phyloP scores from a whole-genome alignment of 2,797 vertebrate genomes.

The Eidolon dupreanum region DNA sequence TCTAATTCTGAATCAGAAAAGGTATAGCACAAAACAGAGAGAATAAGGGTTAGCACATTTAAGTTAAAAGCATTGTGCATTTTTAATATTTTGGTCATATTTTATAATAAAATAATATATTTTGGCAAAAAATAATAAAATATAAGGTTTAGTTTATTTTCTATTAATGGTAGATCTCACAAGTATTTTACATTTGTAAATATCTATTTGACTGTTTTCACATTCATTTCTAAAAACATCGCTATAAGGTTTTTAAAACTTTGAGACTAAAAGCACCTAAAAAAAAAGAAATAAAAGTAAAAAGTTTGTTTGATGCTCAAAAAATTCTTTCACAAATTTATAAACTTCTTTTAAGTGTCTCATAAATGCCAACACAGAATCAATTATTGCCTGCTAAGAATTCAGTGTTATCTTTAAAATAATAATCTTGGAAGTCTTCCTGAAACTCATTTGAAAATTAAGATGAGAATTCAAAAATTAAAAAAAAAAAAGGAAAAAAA shows the following conservation, averaged over 20 bases:
- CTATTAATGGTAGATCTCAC: conserved; percentile 65
- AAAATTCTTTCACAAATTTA: conserved; percentile 80
- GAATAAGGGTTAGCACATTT: conserved; percentile 76
- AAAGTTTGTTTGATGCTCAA: conserved; percentile 69
- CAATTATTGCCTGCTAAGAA: conserved; percentile 67
- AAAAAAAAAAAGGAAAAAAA: conserved; percentile 60
- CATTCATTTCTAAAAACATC: conserved; percentile 78
- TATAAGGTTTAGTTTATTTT: conserved; percentile 70
- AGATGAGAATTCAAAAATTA: conserved; percentile 70
- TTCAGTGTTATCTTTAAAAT: conserved; percentile 72
- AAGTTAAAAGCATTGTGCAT: conserved; percentile 84
- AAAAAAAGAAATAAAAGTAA: conserved; percentile 73
- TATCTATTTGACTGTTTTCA: conserved; percentile 71
- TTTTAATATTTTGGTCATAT: conserved; percentile 85
- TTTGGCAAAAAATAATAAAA: conserved; percentile 86
- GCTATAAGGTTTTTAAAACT: conserved; percentile 76
- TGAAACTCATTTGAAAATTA: conserved; percentile 82
- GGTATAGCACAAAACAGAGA: conserved; percentile 80
- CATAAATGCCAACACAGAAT: conserved; percentile 71
- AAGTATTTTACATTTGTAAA: conserved; percentile 77
- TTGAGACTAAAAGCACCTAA: conserved; percentile 82
- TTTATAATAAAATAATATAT: conserved; percentile 80
- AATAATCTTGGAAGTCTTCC: conserved; percentile 73
- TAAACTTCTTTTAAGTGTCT: conserved; percentile 63
- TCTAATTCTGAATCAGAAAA: conserved; percentile 80